Evolutionary conservation across 2,113 vertebrate species (phyloP).

Genomic region (Pollimyrus isidori): DNA sequence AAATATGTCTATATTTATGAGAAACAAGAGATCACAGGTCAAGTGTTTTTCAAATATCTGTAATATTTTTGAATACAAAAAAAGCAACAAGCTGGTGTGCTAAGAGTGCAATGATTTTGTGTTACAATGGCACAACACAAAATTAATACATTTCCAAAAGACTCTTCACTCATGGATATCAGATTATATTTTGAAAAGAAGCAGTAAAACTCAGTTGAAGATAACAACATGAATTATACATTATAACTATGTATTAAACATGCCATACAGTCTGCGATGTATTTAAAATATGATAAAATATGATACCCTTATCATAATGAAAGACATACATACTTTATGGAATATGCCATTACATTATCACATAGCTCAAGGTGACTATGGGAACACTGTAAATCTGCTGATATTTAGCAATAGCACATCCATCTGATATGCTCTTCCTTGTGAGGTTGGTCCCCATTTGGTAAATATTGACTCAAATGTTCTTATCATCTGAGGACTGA

Average conservation of each 20-base stretch:
- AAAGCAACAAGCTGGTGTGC: not conserved
- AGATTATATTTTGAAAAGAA: not conserved
- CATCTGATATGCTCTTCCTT: not conserved
- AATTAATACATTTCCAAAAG: not conserved
- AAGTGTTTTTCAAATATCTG: constrained; percentile 11
- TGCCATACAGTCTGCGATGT: not conserved
- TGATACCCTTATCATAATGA: not conserved
- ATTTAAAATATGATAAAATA: not conserved
- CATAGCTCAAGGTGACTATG: not conserved
- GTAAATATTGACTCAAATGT: not conserved
- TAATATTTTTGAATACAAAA: constrained; percentile 20
- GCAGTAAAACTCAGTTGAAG: not conserved
- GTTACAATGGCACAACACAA: not conserved
- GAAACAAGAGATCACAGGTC: constrained; percentile 9
- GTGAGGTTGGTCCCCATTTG: not conserved
- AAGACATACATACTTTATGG: not conserved
- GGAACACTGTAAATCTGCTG: not conserved
- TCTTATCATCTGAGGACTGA: not conserved
- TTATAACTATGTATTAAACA: not conserved
- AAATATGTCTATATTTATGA: constrained; percentile 17
- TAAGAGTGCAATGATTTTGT: constrained; percentile 3
- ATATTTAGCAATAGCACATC: not conserved
- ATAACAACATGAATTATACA: not conserved
- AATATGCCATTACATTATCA: not conserved
- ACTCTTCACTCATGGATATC: not conserved